Evolutionary conservation across 2,888 invertebrate species (phyloP), one percentile per base, ranked within the genome.

Genomic region (Cheilosia urbana): DNA sequence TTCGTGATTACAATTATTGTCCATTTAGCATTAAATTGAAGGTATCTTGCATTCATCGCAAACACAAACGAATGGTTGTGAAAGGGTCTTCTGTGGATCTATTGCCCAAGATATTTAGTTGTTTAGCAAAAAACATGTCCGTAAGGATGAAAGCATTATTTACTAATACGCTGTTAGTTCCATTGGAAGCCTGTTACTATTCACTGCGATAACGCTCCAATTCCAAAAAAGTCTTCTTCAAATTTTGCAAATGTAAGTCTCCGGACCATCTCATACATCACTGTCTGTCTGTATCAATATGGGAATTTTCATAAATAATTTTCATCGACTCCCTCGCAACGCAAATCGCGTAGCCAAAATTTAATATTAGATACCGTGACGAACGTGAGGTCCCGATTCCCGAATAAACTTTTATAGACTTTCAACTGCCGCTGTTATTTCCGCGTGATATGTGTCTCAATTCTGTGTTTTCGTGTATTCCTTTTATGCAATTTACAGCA

Each of bases 401-500:
- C 40, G 19, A 49, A 62, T 34, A 71, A 60, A 82, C 37, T 71
- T 63, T 77, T 40, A 77, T 66, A 37, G 51, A 55, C 53, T 40
- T 69, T 47, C 69, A 68, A 42, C 49, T 63, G 63, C 57, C 45
- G 63, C 76, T 65, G 51, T 51, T 51, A 58, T 42, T 69, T 45
- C 42, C 76, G 62, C 40, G 68, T 77, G 62, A 78, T 81, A 51
- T 71, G 42, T 77, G 57, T 71, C 65, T 63, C 60, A 66, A 58
- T 82, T 63, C 57, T 47, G 53, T 71, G n/a, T 58, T 51, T 58
- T 65, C 30, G 37, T 37, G 27, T 63, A 42, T 69, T 55, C 58
- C 66, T 58, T 71, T 76, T 65, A 65, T 82, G 71, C 65, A 71
- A 82, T 66, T 77, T 82, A 60, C 72, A 72, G 66, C 72, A 49